Conservation (phyloP, 2,797 vertebrate genomes). For the Amblyraja radiata region DNA sequence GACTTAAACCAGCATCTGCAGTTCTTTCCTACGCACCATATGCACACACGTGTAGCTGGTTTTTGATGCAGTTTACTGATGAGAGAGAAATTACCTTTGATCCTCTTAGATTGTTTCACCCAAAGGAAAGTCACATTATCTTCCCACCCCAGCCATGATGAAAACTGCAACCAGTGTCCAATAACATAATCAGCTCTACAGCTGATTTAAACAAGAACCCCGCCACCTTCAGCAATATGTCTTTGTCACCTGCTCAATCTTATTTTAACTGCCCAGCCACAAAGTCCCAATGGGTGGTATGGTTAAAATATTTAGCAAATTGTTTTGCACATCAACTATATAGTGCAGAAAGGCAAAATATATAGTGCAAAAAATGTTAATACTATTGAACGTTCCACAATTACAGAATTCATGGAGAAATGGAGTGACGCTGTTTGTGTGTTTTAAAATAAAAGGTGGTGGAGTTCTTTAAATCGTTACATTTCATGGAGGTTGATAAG, state of each 20-base stretch:
- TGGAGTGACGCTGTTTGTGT: not conserved
- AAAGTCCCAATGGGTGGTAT: not conserved
- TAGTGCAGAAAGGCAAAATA: not conserved
- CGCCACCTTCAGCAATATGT: not conserved
- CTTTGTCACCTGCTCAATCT: not conserved
- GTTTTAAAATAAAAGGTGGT: not conserved
- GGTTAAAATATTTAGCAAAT: not conserved
- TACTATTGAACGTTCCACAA: not conserved
- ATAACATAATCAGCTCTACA: not conserved
- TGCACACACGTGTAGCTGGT: too few species aligned
- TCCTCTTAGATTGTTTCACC: not conserved
- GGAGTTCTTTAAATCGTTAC: not conserved
- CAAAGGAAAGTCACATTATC: not conserved
- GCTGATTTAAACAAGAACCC: not conserved
- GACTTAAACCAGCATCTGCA: too few species aligned
- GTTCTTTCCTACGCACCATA: too few species aligned
- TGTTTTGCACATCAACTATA: not conserved
- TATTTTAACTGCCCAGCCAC: not conserved
- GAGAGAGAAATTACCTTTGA: not conserved
- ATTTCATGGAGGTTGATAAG: not conserved
- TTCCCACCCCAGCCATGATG: not conserved
- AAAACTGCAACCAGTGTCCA: not conserved
- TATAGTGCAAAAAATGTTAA: not conserved
- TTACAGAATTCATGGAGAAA: not conserved
- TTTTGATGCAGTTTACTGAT: too few species aligned